phyloP scores from a whole-genome alignment of 1,140 invertebrate genomes.

The Neoseiulus cucumeris region DNA sequence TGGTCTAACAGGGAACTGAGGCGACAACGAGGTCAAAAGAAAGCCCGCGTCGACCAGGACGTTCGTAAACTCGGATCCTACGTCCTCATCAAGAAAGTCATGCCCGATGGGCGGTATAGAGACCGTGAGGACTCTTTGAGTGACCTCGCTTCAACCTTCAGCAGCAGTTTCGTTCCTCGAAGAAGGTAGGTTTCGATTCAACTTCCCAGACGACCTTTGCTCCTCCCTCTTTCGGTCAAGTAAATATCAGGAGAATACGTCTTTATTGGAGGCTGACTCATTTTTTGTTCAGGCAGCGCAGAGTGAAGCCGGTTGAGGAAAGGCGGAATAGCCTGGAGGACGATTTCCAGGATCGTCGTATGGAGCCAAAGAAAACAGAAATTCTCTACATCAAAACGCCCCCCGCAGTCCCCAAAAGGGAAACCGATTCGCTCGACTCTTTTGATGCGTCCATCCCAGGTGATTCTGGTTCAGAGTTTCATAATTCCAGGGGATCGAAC shows the following conservation, averaged over 20 bases:
- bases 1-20: neutral
- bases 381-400: slow-evolving; percentile 9
- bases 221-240: too few species aligned
- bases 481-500: too few species aligned
- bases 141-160: neutral
- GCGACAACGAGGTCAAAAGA: neutral
- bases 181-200: neutral
- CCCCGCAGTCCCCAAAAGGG: neutral
- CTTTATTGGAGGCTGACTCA: too few species aligned
- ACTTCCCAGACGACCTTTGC: too few species aligned
- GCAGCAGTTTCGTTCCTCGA: slow-evolving; percentile 4
- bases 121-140: neutral
- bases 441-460: neutral
- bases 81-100: neutral
- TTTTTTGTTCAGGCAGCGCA: slow-evolving; percentile 7
- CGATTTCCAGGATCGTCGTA: neutral
- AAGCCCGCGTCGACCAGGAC: neutral
- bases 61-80: neutral
- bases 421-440: neutral
- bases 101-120: neutral
- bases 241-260: too few species aligned
- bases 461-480: neutral
- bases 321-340: neutral
- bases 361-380: neutral
- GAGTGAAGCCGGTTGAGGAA: neutral